Evolutionary conservation across 2,888 invertebrate genomes (phyloP), one percentile per base, ranked within the genome.

Genomic region (Pycnomerus fuliginosus): DNA sequence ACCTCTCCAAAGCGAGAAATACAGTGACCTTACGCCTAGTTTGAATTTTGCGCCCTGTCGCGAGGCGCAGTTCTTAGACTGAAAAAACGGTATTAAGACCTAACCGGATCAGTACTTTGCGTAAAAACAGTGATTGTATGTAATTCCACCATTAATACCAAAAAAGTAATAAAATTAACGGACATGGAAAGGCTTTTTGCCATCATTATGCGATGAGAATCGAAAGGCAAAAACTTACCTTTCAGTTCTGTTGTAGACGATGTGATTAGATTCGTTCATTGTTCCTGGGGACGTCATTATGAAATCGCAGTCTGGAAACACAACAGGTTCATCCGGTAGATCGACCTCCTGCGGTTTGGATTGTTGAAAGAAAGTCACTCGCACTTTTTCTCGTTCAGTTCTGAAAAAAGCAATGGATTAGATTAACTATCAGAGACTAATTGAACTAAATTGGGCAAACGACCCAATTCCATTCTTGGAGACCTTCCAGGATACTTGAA

Each of bases 321-420:
- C 72, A 50, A 73, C 68, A 44, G 73, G 74, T 55, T 77, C 76
- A 68, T 80, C 78, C 62, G 83, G 71, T 76, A 83, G 68, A 67
- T 75, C 76, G 64, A 83, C 76, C 56, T 75, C 74, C 76, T 86
- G 83, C 53, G 88, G 87, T 73, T 84, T 81, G 70, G 80, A 85
- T 70, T 86, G 86, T 76, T 88, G 88, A 76, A 84, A 89, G 76
- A 89, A 88, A 58, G 86, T 85, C 66, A 89, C 89, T 61, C 87
- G 84, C 50, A 89, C 88, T 73, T 84, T 86, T 60, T 85, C 84
- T 67, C 85, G 80, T 75, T 85, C 85, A 72, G 83, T 82, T 73
- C 87, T 87, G 79, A 29, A 80, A 80, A 38, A 20, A 20, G 20
- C 20, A 20, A 5, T 8, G 8, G 8, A 20, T 8, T 20, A 5